Percentiles rank a stretch among this genome's conserved stretches.
These are phyloP conservation scores for Cryptus viduatorius DNA, from an alignment of 2,888 invertebrate species.

Conservation along the genomic window DNA sequence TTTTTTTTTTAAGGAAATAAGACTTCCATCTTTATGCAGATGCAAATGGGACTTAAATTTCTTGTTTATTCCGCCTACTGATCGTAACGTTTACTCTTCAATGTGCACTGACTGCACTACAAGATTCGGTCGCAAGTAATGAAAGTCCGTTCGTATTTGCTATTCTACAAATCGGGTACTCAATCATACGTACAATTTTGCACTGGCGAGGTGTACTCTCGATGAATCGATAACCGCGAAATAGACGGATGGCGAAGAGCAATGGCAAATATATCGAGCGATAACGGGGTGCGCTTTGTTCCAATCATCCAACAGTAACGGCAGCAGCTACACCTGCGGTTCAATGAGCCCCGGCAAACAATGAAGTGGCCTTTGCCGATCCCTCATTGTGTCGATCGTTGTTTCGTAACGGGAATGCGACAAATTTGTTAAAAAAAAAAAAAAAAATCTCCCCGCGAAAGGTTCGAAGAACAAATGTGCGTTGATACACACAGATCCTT, in stretches of 20 bases:
- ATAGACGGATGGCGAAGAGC: background rate
- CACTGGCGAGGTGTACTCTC: background rate
- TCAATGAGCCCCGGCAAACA: background rate
- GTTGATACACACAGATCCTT: too few relatives aligned
- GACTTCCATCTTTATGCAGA: too few relatives aligned
- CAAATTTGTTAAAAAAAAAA: background rate
- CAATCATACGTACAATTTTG: background rate
- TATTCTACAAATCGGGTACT: background rate
- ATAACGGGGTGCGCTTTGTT: conserved; percentile 1
- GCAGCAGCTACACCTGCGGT: conserved; percentile 4
- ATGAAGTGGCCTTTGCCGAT: background rate
- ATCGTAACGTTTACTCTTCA: background rate
- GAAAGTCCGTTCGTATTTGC: background rate
- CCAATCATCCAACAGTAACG: background rate
- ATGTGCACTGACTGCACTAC: background rate
- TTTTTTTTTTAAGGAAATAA: too few relatives aligned
- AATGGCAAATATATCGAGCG: background rate
- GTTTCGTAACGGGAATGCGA: background rate
- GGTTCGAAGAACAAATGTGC: too few relatives aligned
- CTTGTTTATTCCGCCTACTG: too few relatives aligned
- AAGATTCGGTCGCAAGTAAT: background rate
- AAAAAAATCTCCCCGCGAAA: background rate
- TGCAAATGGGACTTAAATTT: too few relatives aligned
- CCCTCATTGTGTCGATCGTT: background rate
- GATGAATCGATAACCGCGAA: conserved; percentile 6